A percentile compares a stretch with the other conserved stretches of the same genome.
Conservation (phyloP, 2,113 vertebrate species). For the Tor tambroides region DNA sequence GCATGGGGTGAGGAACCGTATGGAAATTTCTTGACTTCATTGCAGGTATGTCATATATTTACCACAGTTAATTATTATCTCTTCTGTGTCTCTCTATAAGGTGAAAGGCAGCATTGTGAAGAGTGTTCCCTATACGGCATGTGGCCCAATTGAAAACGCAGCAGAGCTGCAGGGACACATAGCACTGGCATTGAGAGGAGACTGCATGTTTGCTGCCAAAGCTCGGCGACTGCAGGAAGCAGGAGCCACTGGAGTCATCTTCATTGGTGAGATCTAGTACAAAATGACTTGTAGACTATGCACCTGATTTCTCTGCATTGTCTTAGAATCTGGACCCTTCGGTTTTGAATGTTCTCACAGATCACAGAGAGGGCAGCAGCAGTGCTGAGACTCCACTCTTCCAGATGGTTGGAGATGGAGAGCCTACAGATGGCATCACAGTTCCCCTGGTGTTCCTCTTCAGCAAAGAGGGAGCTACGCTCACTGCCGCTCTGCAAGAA, state of each 20-base stretch:
- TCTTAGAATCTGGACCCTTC: neutral
- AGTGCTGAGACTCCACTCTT: constrained; percentile 79
- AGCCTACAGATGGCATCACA: constrained; percentile 73
- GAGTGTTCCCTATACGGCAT: constrained; percentile 76
- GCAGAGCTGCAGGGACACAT: constrained; percentile 69
- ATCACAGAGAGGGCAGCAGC: constrained; percentile 78
- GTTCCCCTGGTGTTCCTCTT: constrained; percentile 81
- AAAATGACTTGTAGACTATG: neutral
- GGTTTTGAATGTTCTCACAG: constrained; percentile 55
- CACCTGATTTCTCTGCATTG: neutral
- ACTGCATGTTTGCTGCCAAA: constrained; percentile 82
- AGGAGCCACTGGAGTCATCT: constrained; percentile 76
- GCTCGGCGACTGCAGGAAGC: constrained; percentile 78
- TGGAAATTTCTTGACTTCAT: neutral
- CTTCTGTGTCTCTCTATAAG: constrained; percentile 57
- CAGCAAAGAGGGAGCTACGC: constrained; percentile 73
- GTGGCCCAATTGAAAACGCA: constrained; percentile 72
- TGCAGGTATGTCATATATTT: neutral
- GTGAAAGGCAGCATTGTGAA: constrained; percentile 76
- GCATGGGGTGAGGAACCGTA: constrained; percentile 70
- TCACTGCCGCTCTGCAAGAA: constrained; percentile 74
- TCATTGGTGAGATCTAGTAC: constrained; percentile 72
- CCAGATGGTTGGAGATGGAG: constrained; percentile 83
- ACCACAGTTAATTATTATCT: neutral
- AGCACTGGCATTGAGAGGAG: constrained; percentile 75